Base-by-base conservation (phyloP, 2,888 invertebrate species). In the Acrobasis consociella region DNA sequence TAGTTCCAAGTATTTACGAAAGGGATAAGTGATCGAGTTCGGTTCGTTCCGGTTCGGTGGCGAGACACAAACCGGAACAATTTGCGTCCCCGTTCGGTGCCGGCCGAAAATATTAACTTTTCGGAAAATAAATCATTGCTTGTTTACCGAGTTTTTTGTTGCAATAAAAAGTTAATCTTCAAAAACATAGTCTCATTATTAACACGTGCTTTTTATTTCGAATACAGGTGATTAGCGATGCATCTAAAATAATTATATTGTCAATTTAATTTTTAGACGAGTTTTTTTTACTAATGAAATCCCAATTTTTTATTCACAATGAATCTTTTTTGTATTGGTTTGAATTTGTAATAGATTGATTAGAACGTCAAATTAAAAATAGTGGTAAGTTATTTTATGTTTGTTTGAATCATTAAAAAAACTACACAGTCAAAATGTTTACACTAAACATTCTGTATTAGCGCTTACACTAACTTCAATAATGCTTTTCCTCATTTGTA, bases 21-120 rank as follows among this genome's bases (percentile, higher is more conserved):
- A 56, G 56, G 56, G 56, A 56, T 56, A 56, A 56, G 56, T 56
- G 56, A 56, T 42, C 55, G 55, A 39, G 56, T 42, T 52, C 13
- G 42, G 38, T 56, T 56, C 59, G 59, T 60, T 51, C 50, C 59
- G 59, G 59, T 13, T 60, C 49, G 59, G 49, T 51, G 59, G 49
- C 37, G 38, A 37, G 58, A 49, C 49, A 37, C 56, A 56, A 56
- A 56, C 56, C 42, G 56, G 56, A 56, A 56, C 56, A 56, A 56
- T 56, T 56, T 42, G 53, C 42, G 56, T 42, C 56, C 56, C 17
- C 17, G 56, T 56, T 56, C 56, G 42, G 39, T 1, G 56, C 56
- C 42, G 8, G 42, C 42, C 56, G 56, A 56, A 56, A 56, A 56
- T 56, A 56, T 56, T 42, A 56, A 56, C 56, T 56, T 56, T 56